Base-by-base conservation (phyloP, 64 coral and sea anemone genomes). In the Dendronephthya gigantea region DNA sequence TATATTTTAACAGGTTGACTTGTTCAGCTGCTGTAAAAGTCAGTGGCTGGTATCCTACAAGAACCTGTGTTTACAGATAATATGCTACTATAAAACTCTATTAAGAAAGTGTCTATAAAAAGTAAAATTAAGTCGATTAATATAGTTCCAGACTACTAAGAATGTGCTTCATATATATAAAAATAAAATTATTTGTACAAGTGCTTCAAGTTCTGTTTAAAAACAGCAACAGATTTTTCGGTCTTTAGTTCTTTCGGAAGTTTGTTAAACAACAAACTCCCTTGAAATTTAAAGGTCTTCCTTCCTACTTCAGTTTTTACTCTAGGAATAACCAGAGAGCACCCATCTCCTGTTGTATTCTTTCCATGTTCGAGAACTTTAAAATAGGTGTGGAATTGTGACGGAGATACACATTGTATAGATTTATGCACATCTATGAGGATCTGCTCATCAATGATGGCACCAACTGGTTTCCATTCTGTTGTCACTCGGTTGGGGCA, bases 271-370 rank as follows among this genome's bases (percentile, higher is more conserved):
- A 75, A 75, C 69, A 75, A 75, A 29, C 69, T 75, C 34, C 19
- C 28, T 13, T 32, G 35, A 75, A 75, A 75, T 75, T 75, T 34
- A 30, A 75, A 38, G 30, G 69, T 75, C 69, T 75, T 75, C 35
- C 69, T 75, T 75, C 69, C n/a, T 75, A 38, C 69, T 75, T 75
- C 69, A 32, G n/a, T 75, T 75, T 75, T 75, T 75, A 75, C 69
- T 17, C 69, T 9, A 4, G 30, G 69, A 9, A 75, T 75, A 29
- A 34, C 69, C 2, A 75, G 29, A 34, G 69, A 75, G 69, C 13
- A 31, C 2, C 69, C 69, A 75, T 75, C 30, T 75, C 69, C n/a
- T 75, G 27, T 75, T 35, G 69, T 31, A 30, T 75, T 75, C 30
- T 75, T 75, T 75, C 69, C 69, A 75, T 29, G 69, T 35, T 31